These are phyloP conservation scores for Neotragus moschatus DNA, from an alignment of 2,113 vertebrate genomes.

Conservation along the genomic window DNA sequence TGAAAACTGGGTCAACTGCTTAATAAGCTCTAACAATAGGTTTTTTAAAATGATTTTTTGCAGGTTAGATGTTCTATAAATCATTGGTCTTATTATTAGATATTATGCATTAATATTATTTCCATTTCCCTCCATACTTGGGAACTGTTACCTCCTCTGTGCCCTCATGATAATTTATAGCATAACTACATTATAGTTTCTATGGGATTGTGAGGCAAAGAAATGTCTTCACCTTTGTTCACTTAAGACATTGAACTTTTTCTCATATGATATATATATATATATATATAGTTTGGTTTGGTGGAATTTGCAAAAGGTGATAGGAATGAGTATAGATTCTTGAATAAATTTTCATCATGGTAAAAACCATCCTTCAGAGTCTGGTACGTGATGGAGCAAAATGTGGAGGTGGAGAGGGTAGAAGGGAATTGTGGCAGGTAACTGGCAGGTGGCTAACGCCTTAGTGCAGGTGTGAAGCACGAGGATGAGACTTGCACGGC, in stretches of 20 bases:
- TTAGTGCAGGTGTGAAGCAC: background rate
- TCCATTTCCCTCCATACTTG: background rate
- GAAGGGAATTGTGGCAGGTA: background rate
- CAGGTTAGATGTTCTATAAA: background rate
- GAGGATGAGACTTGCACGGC: accelerated
- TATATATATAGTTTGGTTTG: background rate
- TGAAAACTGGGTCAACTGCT: background rate
- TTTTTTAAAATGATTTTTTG: background rate
- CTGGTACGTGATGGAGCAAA: background rate
- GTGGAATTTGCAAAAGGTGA: background rate
- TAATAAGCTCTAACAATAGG: background rate
- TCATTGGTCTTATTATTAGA: background rate
- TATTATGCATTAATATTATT: background rate
- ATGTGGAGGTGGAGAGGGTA: background rate
- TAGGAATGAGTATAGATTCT: background rate
- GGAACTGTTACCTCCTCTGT: background rate
- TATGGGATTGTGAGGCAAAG: background rate
- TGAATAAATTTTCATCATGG: background rate
- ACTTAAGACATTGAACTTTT: background rate
- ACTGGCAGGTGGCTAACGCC: background rate
- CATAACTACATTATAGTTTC: background rate
- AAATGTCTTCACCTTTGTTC: background rate
- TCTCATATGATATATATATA: background rate
- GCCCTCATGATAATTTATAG: background rate
- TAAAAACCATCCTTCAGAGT: background rate